Conservation (phyloP, 2,113 vertebrate genomes). For the Orientallactaga bullata region DNA sequence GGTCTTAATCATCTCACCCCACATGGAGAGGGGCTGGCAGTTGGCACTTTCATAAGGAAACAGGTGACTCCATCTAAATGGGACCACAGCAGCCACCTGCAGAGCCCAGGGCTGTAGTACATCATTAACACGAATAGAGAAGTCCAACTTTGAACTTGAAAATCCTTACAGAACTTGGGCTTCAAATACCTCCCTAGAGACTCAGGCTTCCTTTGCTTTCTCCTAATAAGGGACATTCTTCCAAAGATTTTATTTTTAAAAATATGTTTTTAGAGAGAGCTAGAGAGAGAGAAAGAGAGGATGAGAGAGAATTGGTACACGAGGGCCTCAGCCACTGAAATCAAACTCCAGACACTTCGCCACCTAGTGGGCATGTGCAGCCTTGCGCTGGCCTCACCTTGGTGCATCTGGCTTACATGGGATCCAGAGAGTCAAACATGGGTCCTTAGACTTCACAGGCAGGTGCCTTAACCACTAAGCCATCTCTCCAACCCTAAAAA, state of each 20-base stretch:
- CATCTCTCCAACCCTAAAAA: too few relatives aligned
- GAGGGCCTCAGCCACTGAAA: too few relatives aligned
- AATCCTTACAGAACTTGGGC: neutral
- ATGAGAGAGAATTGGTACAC: too few relatives aligned
- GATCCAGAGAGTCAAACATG: too few relatives aligned
- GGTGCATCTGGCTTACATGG: too few relatives aligned
- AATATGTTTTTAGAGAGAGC: too few relatives aligned
- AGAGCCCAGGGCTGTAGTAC: neutral
- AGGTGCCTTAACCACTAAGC: too few relatives aligned
- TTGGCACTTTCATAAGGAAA: slow-evolving; percentile 70
- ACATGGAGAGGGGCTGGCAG: slow-evolving; percentile 60
- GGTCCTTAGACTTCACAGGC: too few relatives aligned
- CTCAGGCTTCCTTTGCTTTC: neutral
- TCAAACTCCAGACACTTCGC: too few relatives aligned
- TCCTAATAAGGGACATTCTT: slow-evolving; percentile 10
- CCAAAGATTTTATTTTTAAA: neutral
- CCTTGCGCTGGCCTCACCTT: too few relatives aligned
- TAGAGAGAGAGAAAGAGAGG: too few relatives aligned
- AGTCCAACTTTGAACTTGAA: neutral
- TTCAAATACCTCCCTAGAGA: neutral
- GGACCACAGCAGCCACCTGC: slow-evolving; percentile 24
- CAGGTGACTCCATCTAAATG: slow-evolving; percentile 73
- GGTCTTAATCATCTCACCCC: slow-evolving; percentile 66
- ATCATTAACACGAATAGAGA: neutral
- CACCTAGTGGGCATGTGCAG: too few relatives aligned